A percentile compares a stretch with the other conserved stretches of the same genome.
phyloP scores from a whole-genome alignment of 2,113 vertebrate species.

The Ptyas mucosa region DNA sequence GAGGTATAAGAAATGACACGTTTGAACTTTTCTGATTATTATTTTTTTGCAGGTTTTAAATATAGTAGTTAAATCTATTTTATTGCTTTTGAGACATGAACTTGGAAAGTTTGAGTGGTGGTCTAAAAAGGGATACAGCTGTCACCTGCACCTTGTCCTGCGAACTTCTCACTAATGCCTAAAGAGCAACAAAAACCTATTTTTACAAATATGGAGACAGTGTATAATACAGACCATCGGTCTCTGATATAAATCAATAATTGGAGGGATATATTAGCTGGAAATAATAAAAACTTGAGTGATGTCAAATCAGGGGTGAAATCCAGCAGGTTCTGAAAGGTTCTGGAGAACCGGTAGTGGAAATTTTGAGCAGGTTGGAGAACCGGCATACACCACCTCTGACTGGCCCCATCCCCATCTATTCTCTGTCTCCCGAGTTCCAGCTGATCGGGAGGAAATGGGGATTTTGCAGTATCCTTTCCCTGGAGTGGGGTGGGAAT shows the following conservation, averaged over 20 bases:
- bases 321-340: too few species aligned
- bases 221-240: background rate
- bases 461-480: too few species aligned
- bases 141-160: background rate
- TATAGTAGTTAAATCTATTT: background rate
- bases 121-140: background rate
- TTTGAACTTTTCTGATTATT: background rate
- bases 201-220: background rate
- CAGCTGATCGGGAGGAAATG: too few species aligned
- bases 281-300: background rate
- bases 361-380: too few species aligned
- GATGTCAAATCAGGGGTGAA: background rate
- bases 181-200: background rate
- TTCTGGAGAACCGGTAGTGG: too few species aligned
- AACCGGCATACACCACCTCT: too few species aligned
- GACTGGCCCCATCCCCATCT: too few species aligned
- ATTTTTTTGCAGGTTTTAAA: background rate
- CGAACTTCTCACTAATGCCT: background rate
- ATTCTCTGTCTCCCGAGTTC: too few species aligned
- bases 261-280: background rate
- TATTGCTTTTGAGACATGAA: background rate
- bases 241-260: background rate
- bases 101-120: background rate
- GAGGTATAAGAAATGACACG: background rate
- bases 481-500: too few species aligned